Base-by-base conservation (phyloP, 2,113 vertebrate genomes). In the Chaenogobius annularis region DNA sequence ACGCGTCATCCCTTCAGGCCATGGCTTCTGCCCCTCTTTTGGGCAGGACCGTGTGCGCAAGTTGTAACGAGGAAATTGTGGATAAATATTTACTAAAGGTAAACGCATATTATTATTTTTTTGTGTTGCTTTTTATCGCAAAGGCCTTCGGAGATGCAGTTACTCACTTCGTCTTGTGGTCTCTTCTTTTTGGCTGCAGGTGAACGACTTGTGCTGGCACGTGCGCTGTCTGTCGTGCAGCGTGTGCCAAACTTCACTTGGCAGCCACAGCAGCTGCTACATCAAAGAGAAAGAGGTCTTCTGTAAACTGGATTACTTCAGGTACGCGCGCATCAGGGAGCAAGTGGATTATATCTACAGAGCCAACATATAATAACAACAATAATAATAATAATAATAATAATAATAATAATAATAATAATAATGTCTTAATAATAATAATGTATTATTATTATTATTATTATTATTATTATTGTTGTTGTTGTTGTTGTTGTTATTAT, bases 31-130 rank as follows among this genome's bases (percentile, higher is more conserved):
- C 93, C 64, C 88, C 95, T 31, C 92, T 94, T 77, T 66, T 92
- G 1, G 86, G 93, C 77, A 95, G 95, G 75, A 93, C 93, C 6
- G 85, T 97, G 74, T 99, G 97, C 52, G 95, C 92, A 70, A 96
- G 94, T 81, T 99, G 97, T 78, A 95, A 94, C 77, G 91, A 94
- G 80, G 96, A 98, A 79, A 99, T 99, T 11, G 92, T 98, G 80
- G 97, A 99, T 87, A 98, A 98, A 88, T 99, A 98, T 89, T 93
- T 99, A 80, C 94, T 99, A 50, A 99, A 99, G 97, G 97, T 98
- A 91, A 90, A 70, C 5, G 40, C n/a, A 47, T 47, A 17, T 50
- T 0, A 35, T 48, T 5, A 17, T 15, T 15, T 13, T 11, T 1
- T 0, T 14, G 3, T 17, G 1, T 8, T 40, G 35, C 17, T 63